Evolutionary conservation across 2,888 invertebrate species (phyloP).

Genomic region (Nephrotoma appendiculata): DNA sequence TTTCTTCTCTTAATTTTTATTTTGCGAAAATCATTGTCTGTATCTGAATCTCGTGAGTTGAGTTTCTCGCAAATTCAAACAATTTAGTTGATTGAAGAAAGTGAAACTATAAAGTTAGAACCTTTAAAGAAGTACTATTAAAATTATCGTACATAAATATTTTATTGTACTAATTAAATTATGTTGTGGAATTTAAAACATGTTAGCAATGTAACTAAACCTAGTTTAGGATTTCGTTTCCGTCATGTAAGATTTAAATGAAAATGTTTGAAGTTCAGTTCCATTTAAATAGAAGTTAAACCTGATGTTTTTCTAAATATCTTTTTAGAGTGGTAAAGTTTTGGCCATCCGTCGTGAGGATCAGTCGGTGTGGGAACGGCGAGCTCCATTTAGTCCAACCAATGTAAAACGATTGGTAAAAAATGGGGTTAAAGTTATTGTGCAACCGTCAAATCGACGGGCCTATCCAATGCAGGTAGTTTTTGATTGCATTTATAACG

Average conservation of each 20-base stretch:
- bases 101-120: neutral
- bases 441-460: conserved; percentile 94
- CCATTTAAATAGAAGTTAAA: neutral
- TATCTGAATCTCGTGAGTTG: neutral
- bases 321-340: conserved; percentile 44
- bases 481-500: neutral
- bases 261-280: neutral
- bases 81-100: neutral
- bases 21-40: neutral
- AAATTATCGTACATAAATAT: neutral
- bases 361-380: conserved; percentile 89
- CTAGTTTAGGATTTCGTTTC: neutral
- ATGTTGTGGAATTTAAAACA: neutral
- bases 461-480: conserved; percentile 91
- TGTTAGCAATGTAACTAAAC: neutral
- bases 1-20: neutral
- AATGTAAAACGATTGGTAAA: conserved; percentile 82
- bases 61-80: neutral
- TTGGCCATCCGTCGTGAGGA: conserved; percentile 84
- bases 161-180: neutral
- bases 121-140: neutral
- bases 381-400: conserved; percentile 85
- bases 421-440: conserved; percentile 84
- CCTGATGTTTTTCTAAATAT: neutral
- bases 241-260: neutral